Percentiles rank a stretch among this genome's conserved stretches.
These are phyloP conservation scores for Podilymbus podiceps DNA, from an alignment of 2,113 vertebrate genomes.

Conservation along the genomic window DNA sequence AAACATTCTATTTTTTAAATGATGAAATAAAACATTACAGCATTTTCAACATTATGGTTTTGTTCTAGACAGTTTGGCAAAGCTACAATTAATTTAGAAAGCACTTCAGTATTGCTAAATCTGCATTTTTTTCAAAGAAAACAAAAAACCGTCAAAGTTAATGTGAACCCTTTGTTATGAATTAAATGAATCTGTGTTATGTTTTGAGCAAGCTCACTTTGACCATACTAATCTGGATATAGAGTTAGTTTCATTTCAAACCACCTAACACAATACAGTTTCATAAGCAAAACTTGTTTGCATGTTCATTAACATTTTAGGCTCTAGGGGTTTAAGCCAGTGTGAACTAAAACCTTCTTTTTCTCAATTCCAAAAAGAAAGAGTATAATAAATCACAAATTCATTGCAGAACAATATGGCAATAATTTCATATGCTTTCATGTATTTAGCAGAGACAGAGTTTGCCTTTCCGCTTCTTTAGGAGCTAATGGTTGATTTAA, in stretches of 20 bases:
- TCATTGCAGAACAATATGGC: background rate
- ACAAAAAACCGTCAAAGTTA: conserved; percentile 15
- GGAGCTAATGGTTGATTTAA: conserved; percentile 23
- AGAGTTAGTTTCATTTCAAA: conserved; percentile 15
- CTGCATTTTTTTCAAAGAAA: conserved; percentile 26
- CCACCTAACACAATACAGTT: background rate
- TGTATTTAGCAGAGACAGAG: background rate
- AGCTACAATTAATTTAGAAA: conserved; percentile 36
- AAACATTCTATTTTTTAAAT: conserved; percentile 15
- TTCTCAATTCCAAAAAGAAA: background rate
- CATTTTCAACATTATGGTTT: conserved; percentile 32
- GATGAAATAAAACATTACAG: conserved; percentile 36
- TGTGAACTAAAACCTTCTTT: conserved; percentile 13
- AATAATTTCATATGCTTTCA: background rate
- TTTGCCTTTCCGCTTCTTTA: conserved; percentile 16
- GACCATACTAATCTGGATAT: background rate
- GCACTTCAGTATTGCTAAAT: conserved; percentile 42
- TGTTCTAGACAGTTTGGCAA: conserved; percentile 50
- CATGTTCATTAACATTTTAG: background rate
- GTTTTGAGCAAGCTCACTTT: conserved; percentile 38
- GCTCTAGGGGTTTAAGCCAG: background rate
- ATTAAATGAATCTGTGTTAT: conserved; percentile 17
- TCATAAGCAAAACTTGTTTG: conserved; percentile 22
- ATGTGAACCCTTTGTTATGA: conserved; percentile 34
- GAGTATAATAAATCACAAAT: conserved; percentile 3